Percentiles rank a stretch among this genome's conserved stretches.
Evolutionary conservation across 2,113 vertebrate genomes (phyloP).

Genomic region (Ancistrus triradiatus): DNA sequence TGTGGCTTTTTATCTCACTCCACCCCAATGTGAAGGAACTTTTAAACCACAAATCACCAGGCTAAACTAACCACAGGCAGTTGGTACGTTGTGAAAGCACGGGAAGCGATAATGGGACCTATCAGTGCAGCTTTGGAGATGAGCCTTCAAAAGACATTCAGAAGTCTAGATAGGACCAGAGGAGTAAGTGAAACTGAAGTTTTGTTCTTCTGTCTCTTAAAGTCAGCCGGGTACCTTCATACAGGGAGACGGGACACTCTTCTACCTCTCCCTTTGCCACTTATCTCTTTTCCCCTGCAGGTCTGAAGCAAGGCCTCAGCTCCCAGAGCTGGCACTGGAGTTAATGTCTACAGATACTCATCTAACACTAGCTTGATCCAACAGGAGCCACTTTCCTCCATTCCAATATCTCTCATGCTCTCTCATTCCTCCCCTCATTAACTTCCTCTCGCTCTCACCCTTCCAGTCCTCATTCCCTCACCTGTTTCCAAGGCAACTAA

Average conservation of each 20-base stretch:
- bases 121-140: not conserved
- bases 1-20: too few species aligned
- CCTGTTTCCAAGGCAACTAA: slow-evolving; percentile 77
- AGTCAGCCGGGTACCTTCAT: slow-evolving; percentile 63
- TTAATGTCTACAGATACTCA: slow-evolving; percentile 74
- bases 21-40: not conserved
- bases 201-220: slow-evolving; percentile 62
- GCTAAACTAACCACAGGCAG: slow-evolving; percentile 3
- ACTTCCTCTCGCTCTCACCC: slow-evolving; percentile 35
- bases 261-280: slow-evolving; percentile 49
- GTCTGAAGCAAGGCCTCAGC: slow-evolving; percentile 61
- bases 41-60: slow-evolving; percentile 4
- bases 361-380: slow-evolving; percentile 68
- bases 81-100: not conserved
- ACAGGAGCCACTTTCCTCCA: slow-evolving; percentile 57
- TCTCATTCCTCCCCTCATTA: slow-evolving; percentile 34
- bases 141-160: not conserved
- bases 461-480: slow-evolving; percentile 59
- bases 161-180: too few species aligned
- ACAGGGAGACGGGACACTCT: slow-evolving; percentile 44
- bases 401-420: slow-evolving; percentile 40
- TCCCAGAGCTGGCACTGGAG: slow-evolving; percentile 61
- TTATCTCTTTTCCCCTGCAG: slow-evolving; percentile 72
- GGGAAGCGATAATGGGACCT: not conserved
- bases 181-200: slow-evolving; percentile 4